Base-by-base conservation (phyloP, 2,797 vertebrate species). In the Peromyscus attwateri region DNA sequence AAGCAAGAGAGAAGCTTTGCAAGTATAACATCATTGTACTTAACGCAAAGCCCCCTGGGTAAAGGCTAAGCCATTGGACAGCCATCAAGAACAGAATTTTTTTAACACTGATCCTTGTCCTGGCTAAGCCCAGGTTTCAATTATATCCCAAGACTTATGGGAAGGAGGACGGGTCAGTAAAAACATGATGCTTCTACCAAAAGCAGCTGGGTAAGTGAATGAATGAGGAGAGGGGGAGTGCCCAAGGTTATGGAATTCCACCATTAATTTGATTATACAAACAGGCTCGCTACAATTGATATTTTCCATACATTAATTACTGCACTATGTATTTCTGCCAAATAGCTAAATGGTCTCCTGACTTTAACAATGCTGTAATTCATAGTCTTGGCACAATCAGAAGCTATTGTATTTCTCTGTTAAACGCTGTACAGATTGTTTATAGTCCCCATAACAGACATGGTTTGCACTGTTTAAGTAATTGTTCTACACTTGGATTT, bases 71-170 rank as follows among this genome's bases (percentile, higher is more conserved):
- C 77, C 84, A 89, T 75, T 98, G 98, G 97, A 97, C 29, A 0
- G 84, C 4, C 34, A 96, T 96, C 91, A 97, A 97, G 98, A 98
- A 98, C 98, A 98, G 94, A 98, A 97, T 97, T 96, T 98, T 98
- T 98, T 96, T 3, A 19, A 80, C 91, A 96, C 37, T 98, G 97
- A 97, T 94, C 95, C 98, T 95, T 12, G 0, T 76, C 95, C 97
- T 97, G 94, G 95, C 87, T 92, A 97, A 98, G 94, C 17, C 34
- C 73, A 97, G 77, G 40, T 97, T 98, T 95, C 89, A 98, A 97
- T 96, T 91, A 93, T 95, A 98, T 96, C 92, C 23, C 84, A 95
- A 94, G 91, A 96, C 96, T 95, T 57, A 87, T 64, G 96, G 68
- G 40, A 46, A 11, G 97, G 62, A 95, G 81, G 10, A 0, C 9